These are phyloP conservation scores for Drosophila kuntzei DNA, from an alignment of 2,888 invertebrate species.

Conservation along the genomic window DNA sequence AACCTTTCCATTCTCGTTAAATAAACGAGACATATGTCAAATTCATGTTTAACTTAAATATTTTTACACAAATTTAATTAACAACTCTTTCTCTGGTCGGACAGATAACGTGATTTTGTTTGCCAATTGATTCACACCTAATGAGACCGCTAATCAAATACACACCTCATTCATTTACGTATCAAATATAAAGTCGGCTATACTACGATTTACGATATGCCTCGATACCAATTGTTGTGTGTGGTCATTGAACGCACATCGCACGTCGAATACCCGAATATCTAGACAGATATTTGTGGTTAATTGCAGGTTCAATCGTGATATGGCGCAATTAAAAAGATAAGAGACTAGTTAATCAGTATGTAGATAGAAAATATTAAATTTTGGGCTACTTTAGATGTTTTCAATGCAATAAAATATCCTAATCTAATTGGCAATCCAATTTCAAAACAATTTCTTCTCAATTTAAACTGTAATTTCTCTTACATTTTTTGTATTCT, in stretches of 20 bases:
- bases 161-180: conserved; percentile 20
- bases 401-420: not conserved
- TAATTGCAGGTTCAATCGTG: conserved; percentile 9
- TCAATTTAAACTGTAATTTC: not conserved
- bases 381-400: conserved; percentile 3
- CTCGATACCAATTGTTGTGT: conserved; percentile 30
- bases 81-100: conserved; percentile 24
- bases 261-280: conserved; percentile 1
- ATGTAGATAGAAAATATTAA: not conserved
- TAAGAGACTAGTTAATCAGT: conserved; percentile 4
- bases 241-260: conserved; percentile 53
- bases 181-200: conserved; percentile 8
- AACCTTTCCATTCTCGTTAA: conserved; percentile 14
- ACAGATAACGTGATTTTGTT: conserved; percentile 55
- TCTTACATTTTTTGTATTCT: not conserved
- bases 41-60: conserved; percentile 23
- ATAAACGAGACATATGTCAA: conserved; percentile 24
- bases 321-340: conserved; percentile 17
- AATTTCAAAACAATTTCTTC: not conserved
- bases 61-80: conserved; percentile 31
- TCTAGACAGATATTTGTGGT: not conserved
- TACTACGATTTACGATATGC: conserved; percentile 24
- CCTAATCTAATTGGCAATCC: not conserved
- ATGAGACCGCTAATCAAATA: conserved; percentile 59
- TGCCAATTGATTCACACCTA: conserved; percentile 53